Base-by-base conservation (phyloP, 2,797 vertebrate genomes). In the Taenioides sp. region DNA sequence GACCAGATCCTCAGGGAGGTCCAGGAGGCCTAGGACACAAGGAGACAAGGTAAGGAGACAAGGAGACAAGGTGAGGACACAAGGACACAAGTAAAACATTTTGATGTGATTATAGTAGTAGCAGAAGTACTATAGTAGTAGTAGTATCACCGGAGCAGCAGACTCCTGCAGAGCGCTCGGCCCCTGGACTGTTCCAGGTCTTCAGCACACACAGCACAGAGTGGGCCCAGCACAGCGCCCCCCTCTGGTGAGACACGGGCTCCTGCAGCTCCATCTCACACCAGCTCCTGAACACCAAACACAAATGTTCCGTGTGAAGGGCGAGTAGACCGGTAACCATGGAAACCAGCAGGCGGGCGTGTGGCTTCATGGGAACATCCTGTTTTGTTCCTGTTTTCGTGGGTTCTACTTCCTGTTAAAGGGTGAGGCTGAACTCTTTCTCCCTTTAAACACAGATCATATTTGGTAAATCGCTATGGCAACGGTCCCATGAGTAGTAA, bases 161-260 rank as follows among this genome's bases (percentile, higher is more conserved):
- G 7, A 97, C 73, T 49, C 96, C 97, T 65, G 96, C 23, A 17
- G 97, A 99, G 73, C 96, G 40, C 0, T 95, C 78, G 70, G 95
- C 91, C 62, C 86, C 92, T 10, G 92, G 75, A 23, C 18, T 1
- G 0, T 89, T 93, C 97, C 97, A 98, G n/a, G 95, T 94, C 28
- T 76, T 92, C 65, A 99, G 83, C 0, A 93, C 82, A 0, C 87
- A 81, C n/a, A 95, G 86, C 81, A 97, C 79, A 0, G 92, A 92
- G 1, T 95, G 92, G 61, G 95, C 87, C 18, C 87, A 76, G 10
- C 95, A 93, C 71, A 92, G 77, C 2, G 67, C 78, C 49, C 64
- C 23, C 14, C 69, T 87, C 7, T 66, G 92, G 4, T 68, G 57
- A 11, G 78, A 67, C 20, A 95, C 85, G 52, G 85, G 81, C 23